Evolutionary conservation across 2,888 invertebrate species (phyloP).

Genomic region (Stenichneumon culpator): DNA sequence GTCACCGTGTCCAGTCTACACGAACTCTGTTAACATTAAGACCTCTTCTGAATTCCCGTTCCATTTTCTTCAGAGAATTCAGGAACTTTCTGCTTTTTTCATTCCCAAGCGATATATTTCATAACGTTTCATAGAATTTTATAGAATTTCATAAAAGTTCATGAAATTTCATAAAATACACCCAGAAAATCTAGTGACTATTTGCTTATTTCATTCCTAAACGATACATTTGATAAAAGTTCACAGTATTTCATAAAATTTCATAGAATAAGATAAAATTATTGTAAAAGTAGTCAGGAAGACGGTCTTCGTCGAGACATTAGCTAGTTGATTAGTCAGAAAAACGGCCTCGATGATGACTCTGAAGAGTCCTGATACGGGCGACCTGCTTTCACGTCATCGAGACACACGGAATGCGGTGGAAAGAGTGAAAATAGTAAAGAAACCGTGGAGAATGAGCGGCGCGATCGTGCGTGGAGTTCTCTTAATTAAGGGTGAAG

Average conservation of each 20-base stretch:
- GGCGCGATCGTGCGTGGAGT: constrained; percentile 75
- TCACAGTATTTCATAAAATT: too few species aligned
- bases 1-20: not conserved
- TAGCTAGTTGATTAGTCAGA: not conserved
- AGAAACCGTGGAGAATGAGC: constrained; percentile 76
- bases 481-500: constrained; percentile 81
- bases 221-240: not conserved
- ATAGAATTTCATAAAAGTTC: not conserved
- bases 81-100: not conserved
- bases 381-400: not conserved
- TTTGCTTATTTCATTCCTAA: not conserved
- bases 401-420: constrained; percentile 27
- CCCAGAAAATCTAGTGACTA: not conserved
- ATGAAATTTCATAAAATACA: not conserved
- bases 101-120: not conserved
- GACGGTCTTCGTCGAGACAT: too few species aligned
- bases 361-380: constrained; percentile 1
- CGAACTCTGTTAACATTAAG: not conserved
- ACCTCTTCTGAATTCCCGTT: not conserved
- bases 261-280: too few species aligned
- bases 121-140: not conserved
- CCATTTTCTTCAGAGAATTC: not conserved
- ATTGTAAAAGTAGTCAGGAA: too few species aligned
- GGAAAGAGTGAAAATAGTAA: constrained; percentile 38
- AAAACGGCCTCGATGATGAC: not conserved